These are phyloP conservation scores for Drosophila cyrtoloma DNA, from an alignment of 2,888 invertebrate genomes.

Conservation along the genomic window DNA sequence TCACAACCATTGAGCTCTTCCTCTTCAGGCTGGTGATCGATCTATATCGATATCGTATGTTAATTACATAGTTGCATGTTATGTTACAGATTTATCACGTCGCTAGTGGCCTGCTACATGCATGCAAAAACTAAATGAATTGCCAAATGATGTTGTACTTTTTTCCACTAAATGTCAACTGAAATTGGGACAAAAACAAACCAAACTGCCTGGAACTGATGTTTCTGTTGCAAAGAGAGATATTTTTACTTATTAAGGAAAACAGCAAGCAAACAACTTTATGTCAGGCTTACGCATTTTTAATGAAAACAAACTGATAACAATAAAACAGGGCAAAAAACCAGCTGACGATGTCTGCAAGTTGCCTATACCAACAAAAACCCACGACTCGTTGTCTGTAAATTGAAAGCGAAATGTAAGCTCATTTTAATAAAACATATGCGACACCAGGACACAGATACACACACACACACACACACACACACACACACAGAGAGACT, in stretches of 20 bases:
- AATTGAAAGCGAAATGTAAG: conserved; percentile 79
- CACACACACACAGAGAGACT: not conserved
- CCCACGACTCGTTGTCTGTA: conserved; percentile 61
- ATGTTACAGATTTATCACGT: not conserved
- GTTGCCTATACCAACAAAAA: conserved; percentile 34
- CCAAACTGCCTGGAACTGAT: not conserved
- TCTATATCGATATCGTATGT: not conserved
- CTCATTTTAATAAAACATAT: conserved; percentile 79
- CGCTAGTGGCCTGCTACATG: not conserved
- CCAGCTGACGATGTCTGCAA: conserved; percentile 31
- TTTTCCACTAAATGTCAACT: not conserved
- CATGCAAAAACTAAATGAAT: not conserved
- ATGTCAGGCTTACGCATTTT: conserved; percentile 57
- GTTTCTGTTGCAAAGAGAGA: not conserved
- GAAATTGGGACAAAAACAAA: not conserved
- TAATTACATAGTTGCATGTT: not conserved
- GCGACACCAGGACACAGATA: conserved; percentile 48
- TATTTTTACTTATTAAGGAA: conserved; percentile 9
- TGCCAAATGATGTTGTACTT: not conserved
- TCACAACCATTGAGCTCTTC: not conserved
- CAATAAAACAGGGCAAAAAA: conserved; percentile 37
- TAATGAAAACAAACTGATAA: conserved; percentile 53
- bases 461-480: not conserved
- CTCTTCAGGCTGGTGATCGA: not conserved
- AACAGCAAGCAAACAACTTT: conserved; percentile 19